Evolutionary conservation across 2,888 invertebrate species (phyloP), one percentile per base, ranked within the genome.

Genomic region (Aromia moschata): DNA sequence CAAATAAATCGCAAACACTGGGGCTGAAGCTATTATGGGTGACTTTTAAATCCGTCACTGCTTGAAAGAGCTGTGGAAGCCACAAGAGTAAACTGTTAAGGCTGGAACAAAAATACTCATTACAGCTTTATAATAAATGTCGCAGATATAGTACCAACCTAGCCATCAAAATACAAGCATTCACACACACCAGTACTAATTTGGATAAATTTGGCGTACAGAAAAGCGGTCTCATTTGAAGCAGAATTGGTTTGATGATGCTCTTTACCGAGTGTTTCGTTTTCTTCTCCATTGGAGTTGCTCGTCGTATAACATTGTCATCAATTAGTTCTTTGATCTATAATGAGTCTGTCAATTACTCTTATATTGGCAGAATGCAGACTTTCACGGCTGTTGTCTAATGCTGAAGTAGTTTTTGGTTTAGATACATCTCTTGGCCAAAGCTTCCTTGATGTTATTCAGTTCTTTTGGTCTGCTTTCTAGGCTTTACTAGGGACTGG

Each of bases 161-260:
- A 31, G 36, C 37, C 18, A 47, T 16, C 20, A 47, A 36, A 3
- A 2, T 11, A 36, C 33, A 47, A 11, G 18, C 37, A 16, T 47
- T 47, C 11, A 47, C 1, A 10, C 47, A 47, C 12, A 16, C 47
- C 14, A 33, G 47, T 11, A 47, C 5, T 7, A 47, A 12, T 20
- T 18, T 47, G 11, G 36, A 18, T 12, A 47, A 12, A 20, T 47
- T 17, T 1, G 47, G 47, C 18, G 17, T 16, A 9, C 47, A 37
- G 18, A 47, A 47, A 4, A 47, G n/a, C 2, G 47, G 47, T 12
- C 37, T 47, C 18, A 47, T 18, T 47, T 47, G 33, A 31, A 18
- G n/a, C 20, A 47, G 14, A 18, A n/a, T 20, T 36, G 36, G 18
- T 9, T 18, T 14, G 12, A 47, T 7, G 17, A 14, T 33, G 7